Evolutionary conservation across 2,113 vertebrate species (phyloP), one percentile per base, ranked within the genome.

Genomic region (Spilogale gracilis): DNA sequence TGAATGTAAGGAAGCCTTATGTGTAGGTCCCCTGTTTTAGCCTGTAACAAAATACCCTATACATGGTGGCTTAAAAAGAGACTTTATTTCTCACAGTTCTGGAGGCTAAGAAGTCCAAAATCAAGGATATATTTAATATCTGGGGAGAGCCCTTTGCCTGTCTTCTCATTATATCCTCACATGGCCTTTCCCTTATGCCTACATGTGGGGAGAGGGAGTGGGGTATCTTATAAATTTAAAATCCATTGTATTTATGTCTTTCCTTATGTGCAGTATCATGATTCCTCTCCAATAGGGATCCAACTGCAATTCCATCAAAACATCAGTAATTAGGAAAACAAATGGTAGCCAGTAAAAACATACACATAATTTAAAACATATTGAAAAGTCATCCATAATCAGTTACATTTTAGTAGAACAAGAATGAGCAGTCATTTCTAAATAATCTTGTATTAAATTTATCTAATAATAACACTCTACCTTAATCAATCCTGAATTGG

Each of bases 401-500:
- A 97, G 96, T 97, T 93, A 89, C 43, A 74, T 25, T 74, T 95
- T 95, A 94, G 17, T 89, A 97, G 79, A 96, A 96, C 27, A 94
- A 93, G 90, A 98, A 95, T 74, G 13, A 96, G 91, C 32, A 50
- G 56, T 69, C 63, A 94, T 96, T 95, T 94, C 89, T 67, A 86
- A 88, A 97, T 96, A 85, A 58, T 45, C 56, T 73, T 93, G 85
- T 85, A 89, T 84, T 58, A 71, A 95, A 97, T 90, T 54, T 80
- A 92, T 93, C 43, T 89, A 83, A 61, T 92, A 94, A 91, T 91
- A 43, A 60, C 71, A 79, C 91, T 97, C 89, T 83, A 86, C 85
- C 96, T 96, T 94, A 97, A 93, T 91, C 61, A 97, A 38, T 16
- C 90, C 30, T 94, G 96, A 98, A 90, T 21, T 97, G 74, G n/a